phyloP scores from a whole-genome alignment of 2,113 vertebrate species.

The Sturnus vulgaris region DNA sequence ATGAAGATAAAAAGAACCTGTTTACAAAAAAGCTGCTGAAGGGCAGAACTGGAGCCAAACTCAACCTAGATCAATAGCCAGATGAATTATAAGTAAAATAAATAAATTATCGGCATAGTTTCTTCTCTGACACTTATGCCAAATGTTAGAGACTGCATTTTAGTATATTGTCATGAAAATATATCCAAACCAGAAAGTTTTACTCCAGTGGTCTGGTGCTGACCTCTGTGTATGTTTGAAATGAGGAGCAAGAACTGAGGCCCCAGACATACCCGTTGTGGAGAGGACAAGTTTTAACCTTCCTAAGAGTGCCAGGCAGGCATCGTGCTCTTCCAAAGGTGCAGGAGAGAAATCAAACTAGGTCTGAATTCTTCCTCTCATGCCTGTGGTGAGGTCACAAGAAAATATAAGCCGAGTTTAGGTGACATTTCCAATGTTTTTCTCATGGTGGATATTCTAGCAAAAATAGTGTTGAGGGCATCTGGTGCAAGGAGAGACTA shows the following conservation, averaged over 20 bases:
- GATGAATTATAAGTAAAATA: neutral
- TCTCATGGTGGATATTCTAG: neutral
- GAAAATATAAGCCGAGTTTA: neutral
- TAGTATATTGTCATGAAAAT: neutral
- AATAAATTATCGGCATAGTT: neutral
- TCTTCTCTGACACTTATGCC: neutral
- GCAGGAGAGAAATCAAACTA: neutral
- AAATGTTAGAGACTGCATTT: neutral
- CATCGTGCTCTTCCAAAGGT: neutral
- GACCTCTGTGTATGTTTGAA: neutral
- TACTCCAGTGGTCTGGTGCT: neutral
- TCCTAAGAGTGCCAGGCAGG: neutral
- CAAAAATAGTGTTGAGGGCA: neutral
- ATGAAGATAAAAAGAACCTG: neutral
- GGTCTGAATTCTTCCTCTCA: neutral
- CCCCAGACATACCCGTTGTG: too few relatives aligned
- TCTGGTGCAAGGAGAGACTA: neutral
- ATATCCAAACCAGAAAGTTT: neutral
- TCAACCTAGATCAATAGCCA: neutral
- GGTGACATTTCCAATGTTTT: neutral
- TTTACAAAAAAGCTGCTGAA: constrained; percentile 20
- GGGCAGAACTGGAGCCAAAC: constrained; percentile 3
- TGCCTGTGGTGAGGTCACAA: neutral
- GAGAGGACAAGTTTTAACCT: neutral
- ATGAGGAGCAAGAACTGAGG: neutral